Evolutionary conservation across 2,797 vertebrate genomes (phyloP).

Genomic region (Sternarchorhynchus goeldii): DNA sequence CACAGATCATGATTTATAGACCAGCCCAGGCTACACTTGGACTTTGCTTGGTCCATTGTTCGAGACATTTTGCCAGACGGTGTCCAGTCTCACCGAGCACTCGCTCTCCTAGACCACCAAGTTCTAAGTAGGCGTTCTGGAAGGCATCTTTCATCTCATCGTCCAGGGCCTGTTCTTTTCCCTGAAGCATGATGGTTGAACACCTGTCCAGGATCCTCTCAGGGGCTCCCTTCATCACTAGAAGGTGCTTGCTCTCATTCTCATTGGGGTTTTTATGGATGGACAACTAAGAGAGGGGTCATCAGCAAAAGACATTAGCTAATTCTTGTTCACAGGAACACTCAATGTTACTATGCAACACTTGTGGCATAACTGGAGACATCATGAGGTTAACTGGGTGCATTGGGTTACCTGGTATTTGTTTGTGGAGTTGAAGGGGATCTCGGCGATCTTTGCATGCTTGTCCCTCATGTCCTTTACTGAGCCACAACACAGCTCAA

Average conservation of each 20-base stretch:
- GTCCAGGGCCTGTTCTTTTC: conserved; percentile 87
- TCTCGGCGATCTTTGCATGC: conserved; percentile 84
- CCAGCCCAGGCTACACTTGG: background rate
- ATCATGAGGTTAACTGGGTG: background rate
- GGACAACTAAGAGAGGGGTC: conserved; percentile 80
- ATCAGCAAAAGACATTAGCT: background rate
- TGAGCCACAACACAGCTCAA: conserved; percentile 93
- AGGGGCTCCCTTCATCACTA: conserved; percentile 95
- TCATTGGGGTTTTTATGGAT: conserved; percentile 82
- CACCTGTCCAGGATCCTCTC: conserved; percentile 93
- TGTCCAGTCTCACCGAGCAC: conserved; percentile 76
- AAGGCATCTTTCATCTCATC: conserved; percentile 92
- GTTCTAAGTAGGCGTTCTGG: conserved; percentile 91
- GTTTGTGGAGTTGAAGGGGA: conserved; percentile 97
- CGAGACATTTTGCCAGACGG: background rate
- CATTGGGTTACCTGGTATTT: conserved; percentile 87
- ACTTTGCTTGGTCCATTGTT: background rate
- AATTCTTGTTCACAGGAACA: background rate
- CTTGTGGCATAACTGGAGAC: background rate
- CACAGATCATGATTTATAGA: background rate
- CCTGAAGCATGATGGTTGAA: conserved; percentile 86
- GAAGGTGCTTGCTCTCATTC: conserved; percentile 81
- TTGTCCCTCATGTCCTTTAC: conserved; percentile 87
- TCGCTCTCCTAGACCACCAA: conserved; percentile 90
- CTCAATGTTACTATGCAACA: no score